A percentile compares a stretch with the other conserved stretches of the same genome.
phyloP scores from a whole-genome alignment of 2,888 invertebrate genomes.

The Nomada ruficornis region DNA sequence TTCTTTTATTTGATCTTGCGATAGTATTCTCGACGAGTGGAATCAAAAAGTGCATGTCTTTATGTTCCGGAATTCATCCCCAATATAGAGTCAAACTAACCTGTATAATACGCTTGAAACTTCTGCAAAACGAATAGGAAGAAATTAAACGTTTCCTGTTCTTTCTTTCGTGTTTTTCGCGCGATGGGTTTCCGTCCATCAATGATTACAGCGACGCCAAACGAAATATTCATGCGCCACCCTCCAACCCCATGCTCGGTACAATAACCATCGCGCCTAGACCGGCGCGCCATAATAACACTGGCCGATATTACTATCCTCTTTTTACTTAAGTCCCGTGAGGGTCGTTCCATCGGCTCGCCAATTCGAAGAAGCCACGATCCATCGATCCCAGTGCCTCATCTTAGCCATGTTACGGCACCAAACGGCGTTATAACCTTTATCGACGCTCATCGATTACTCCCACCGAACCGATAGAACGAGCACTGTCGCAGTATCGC shows the following conservation, averaged over 20 bases:
- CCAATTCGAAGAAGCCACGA: constrained; percentile 64
- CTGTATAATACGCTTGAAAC: too few species aligned
- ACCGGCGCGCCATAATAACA: constrained; percentile 64
- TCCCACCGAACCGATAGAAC: constrained; percentile 19
- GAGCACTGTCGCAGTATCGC: not conserved
- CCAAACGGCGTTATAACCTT: constrained; percentile 56
- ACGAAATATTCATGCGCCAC: constrained; percentile 70
- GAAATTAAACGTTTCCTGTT: not conserved
- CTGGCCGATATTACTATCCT: constrained; percentile 63
- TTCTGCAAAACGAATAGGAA: not conserved
- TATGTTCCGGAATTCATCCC: too few species aligned
- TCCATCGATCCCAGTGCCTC: constrained; percentile 60
- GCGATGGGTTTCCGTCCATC: constrained; percentile 43
- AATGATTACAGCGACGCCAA: constrained; percentile 63
- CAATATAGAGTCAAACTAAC: too few species aligned
- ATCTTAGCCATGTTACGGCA: constrained; percentile 47
- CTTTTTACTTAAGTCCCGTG: constrained; percentile 28
- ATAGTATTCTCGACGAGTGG: too few species aligned
- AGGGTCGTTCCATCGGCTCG: constrained; percentile 67
- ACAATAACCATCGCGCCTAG: constrained; percentile 70
- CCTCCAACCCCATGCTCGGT: constrained; percentile 28
- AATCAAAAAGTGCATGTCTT: too few species aligned
- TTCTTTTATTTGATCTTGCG: too few species aligned
- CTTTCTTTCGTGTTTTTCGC: constrained; percentile 3
- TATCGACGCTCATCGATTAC: constrained; percentile 62